These are phyloP conservation scores for Drosophila repleta DNA, from an alignment of 1,140 invertebrate genomes.

Conservation along the genomic window DNA sequence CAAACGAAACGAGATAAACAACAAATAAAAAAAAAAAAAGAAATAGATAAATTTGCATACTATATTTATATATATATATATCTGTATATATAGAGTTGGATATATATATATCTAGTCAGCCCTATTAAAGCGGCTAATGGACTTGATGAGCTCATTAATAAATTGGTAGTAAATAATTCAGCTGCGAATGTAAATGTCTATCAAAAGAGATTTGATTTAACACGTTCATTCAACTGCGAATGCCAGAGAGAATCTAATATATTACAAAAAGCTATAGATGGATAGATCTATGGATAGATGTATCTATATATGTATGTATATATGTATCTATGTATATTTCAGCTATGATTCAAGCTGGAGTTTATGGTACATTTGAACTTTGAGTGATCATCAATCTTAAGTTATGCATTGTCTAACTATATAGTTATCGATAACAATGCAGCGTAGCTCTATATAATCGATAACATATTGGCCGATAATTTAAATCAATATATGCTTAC, in stretches of 20 bases:
- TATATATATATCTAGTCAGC: slow-evolving; percentile 20
- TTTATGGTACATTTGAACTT: too few species aligned
- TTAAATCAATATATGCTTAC: too few species aligned
- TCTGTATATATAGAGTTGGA: slow-evolving; percentile 13
- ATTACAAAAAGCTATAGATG: too few species aligned
- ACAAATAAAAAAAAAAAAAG: not conserved
- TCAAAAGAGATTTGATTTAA: slow-evolving; percentile 27
- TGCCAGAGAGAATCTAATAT: too few species aligned
- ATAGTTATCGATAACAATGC: not conserved
- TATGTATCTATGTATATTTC: too few species aligned
- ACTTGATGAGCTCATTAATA: slow-evolving; percentile 45
- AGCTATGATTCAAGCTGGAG: too few species aligned
- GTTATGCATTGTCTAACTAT: too few species aligned
- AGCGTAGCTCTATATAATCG: not conserved
- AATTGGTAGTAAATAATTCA: slow-evolving; percentile 46
- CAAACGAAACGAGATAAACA: slow-evolving; percentile 6
- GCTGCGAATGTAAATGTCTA: slow-evolving; percentile 42
- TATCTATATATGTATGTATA: too few species aligned
- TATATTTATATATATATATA: slow-evolving; percentile 4
- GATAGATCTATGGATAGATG: too few species aligned
- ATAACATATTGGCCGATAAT: too few species aligned
- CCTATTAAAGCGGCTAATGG: slow-evolving; percentile 32
- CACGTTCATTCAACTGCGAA: slow-evolving; percentile 9
- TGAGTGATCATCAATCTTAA: too few species aligned
- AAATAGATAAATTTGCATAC: slow-evolving; percentile 17